Conservation (phyloP, 2,113 vertebrate species). For the Vanacampus margaritifer region DNA sequence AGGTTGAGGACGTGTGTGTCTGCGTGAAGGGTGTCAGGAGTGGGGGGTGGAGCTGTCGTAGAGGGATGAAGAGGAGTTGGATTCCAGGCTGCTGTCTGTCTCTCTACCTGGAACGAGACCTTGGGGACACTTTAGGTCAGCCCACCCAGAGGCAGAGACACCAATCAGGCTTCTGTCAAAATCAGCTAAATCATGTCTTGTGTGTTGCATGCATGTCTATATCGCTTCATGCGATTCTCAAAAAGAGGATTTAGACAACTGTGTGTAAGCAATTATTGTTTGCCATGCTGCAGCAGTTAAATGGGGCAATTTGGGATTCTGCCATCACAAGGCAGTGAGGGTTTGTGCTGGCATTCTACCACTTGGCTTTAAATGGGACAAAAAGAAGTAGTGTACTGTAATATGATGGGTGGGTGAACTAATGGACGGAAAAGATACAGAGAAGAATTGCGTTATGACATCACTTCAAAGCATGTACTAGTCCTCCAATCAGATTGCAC, state of each 20-base stretch:
- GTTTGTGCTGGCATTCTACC: background rate
- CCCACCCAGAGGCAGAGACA: constrained; percentile 85
- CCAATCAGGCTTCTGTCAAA: constrained; percentile 58
- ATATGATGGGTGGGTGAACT: background rate
- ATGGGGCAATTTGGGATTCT: background rate
- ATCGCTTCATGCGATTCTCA: constrained; percentile 7
- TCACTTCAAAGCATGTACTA: too few relatives aligned
- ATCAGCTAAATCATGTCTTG: constrained; percentile 44
- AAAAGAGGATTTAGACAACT: background rate
- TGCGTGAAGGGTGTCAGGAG: constrained; percentile 1
- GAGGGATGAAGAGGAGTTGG: constrained; percentile 34
- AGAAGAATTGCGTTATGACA: background rate
- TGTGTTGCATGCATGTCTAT: constrained; percentile 23
- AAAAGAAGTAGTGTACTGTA: background rate
- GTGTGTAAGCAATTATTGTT: background rate
- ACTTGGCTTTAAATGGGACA: background rate
- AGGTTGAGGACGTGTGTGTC: constrained; percentile 7
- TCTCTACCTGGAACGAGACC: constrained; percentile 81
- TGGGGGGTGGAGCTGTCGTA: constrained; percentile 56
- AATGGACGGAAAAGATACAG: background rate
- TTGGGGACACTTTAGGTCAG: constrained; percentile 75
- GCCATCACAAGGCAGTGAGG: background rate
- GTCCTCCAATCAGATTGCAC: too few relatives aligned
- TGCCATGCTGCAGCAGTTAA: background rate
- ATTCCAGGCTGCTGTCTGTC: constrained; percentile 75